A percentile compares a stretch with the other conserved stretches of the same genome.
phyloP scores from a whole-genome alignment of 2,888 invertebrate species.

The Megamerina dolium region DNA sequence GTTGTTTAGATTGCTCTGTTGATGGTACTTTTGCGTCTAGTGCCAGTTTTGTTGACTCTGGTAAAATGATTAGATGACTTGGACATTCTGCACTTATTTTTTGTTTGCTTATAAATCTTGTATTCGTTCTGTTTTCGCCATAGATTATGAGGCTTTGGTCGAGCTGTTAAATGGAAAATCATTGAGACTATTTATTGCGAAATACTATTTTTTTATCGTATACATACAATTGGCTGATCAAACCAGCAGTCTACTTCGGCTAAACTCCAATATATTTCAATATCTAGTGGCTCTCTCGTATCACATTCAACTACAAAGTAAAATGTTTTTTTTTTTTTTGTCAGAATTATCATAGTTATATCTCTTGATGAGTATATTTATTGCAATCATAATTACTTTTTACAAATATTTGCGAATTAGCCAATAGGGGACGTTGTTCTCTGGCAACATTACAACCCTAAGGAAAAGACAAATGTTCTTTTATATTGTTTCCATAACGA shows the following conservation, averaged over 20 bases:
- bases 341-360: background rate
- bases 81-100: constrained; percentile 20
- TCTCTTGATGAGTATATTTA: background rate
- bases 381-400: constrained; percentile 55
- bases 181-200: background rate
- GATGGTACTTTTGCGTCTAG: no score
- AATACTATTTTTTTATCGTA: background rate
- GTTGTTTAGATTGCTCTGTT: no score
- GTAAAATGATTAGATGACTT: constrained; percentile 21
- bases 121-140: background rate
- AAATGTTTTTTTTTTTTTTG: constrained; percentile 28
- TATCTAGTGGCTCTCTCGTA: constrained; percentile 37
- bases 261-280: constrained; percentile 54
- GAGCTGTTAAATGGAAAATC: background rate
- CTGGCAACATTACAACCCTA: constrained; percentile 31
- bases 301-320: constrained; percentile 51
- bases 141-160: background rate
- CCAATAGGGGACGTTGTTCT: constrained; percentile 59
- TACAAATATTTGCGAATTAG: constrained; percentile 64
- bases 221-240: constrained; percentile 39
- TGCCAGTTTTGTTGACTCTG: no score
- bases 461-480: background rate
- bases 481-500: background rate
- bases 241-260: constrained; percentile 57
- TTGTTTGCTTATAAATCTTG: constrained; percentile 19